Evolutionary conservation across 2,797 vertebrate species (phyloP), one percentile per base, ranked within the genome.

Genomic region (Poecilia velifera): DNA sequence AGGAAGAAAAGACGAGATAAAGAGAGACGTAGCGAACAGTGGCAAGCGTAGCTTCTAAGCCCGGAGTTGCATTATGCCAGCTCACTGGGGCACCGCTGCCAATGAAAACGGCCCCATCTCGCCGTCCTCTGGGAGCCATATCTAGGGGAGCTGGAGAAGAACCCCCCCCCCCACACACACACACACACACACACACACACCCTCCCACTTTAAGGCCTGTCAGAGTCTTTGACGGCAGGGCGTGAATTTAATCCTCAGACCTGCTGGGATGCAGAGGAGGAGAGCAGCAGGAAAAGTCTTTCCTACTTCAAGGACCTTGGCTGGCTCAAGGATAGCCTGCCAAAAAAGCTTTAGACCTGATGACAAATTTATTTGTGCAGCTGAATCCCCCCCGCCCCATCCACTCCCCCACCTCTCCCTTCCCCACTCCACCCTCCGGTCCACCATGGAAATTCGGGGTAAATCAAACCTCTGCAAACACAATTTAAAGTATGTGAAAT

Each of bases 301-400:
- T 95, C 91, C 88, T 80, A 93, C 92, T 94, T 96, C 92, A 95
- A 91, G 92, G 92, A 95, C 83, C 87, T 84, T 78, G 86, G 83
- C 88, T 95, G 91, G 93, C 94, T 96, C 80, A 84, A 87, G 92
- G 91, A 95, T 93, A 92, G 95, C 82, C 93, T 94, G 92, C 90
- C 93, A 94, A 89, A 93, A 90, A 91, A 94, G 94, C 94, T 92
- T 95, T 91, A 96, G 90, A 96, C 94, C 91, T 95, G 90, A 95
- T 93, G 95, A 96, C 93, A 96, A 95, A 95, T 96, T 96, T 94
- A 89, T 94, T 96, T 81, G 94, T 86, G 90, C 92, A 86, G 88
- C 88, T 94, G 74, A 87, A 94, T 80, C 84, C 91, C 82, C 31
- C 20, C 3, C 31, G 31, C 31, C 31, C 49, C 49, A 22, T 14